Evolutionary conservation across 2,797 vertebrate genomes (phyloP), one percentile per base, ranked within the genome.

Genomic region (Hypotaenidia okinawae): DNA sequence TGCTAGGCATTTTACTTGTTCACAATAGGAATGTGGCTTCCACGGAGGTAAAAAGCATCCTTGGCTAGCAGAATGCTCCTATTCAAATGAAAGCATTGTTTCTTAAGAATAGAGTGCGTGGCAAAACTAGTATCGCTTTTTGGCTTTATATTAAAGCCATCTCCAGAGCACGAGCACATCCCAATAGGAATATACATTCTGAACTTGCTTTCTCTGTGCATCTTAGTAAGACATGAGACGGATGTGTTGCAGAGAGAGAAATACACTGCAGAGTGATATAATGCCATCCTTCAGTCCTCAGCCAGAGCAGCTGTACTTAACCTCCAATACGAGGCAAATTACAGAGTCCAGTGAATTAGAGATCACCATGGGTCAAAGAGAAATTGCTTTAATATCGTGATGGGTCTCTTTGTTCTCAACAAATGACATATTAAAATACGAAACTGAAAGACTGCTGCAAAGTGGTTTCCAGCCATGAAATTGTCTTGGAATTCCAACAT

Each of bases 341-440:
- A 78, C 70, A 87, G 83, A 87, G 88, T 87, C 64, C 70, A 68
- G 86, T 94, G 93, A 93, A 87, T 95, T 74, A 90, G 86, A 80
- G 80, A 89, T 90, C 93, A 72, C 75, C 55, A 59, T 1, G 37
- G 95, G 94, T 91, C 84, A 91, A 68, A 92, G 80, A 95, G 86
- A 95, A 96, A 95, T 94, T 87, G 18, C 85, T 93, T 84, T 94
- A 90, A 93, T 90, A 75, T 94, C 54, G 5, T 80, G 77, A 84
- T 74, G 61, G 81, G 80, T 96, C 49, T 82, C 77, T 92, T 90
- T 91, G 72, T 77, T 96, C 88, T 96, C 90, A 68, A 30, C 41
- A 80, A 68, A 94, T 90, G 80, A 72, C 78, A 74, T 75, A 89
- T 77, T 88, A 39, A 86, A 94, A 90, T 80, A 88, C 33, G 54